Evolutionary conservation across 2,113 vertebrate genomes (phyloP), one percentile per base, ranked within the genome.

Genomic region (Dipodomys merriami): DNA sequence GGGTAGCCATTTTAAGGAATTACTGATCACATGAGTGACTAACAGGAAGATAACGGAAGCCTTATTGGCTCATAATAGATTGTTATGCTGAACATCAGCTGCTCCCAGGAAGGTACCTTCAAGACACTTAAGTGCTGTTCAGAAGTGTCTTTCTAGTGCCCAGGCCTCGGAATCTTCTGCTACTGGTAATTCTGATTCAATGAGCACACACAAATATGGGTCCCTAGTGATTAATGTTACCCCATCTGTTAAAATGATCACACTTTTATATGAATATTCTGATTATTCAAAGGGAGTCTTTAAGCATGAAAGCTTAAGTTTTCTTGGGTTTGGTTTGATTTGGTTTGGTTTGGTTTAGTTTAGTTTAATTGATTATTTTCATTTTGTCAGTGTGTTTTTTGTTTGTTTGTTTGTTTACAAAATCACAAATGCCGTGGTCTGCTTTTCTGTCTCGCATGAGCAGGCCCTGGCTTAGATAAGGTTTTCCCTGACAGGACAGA

Each of bases 301-400:
- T n/a, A 68, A 84, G 35, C 2, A 0, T 77, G 33, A 25, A 90
- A 46, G 20, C 62, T 39, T 39, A 39, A 39, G 39, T 39, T 39
- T 39, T 6, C 39, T 39, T 39, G 39, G 39, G 39, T 39, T 39
- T 39, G 35, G n/a, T 29, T 71, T 44, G 46, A 8, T 78, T 72
- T 65, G 33, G n/a, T 86, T 94, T 83, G 64, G 5, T 19, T 83
- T 84, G 30, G 30, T 95, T 94, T 95, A 77, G 20, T 57, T 57
- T 57, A 4, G 53, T 57, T 57, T 57, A 18, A 9, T 53, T 53
- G n/a, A 83, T 94, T 84, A 57, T 4, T 19, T 77, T 85, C 22
- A 30, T 95, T 94, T 95, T 78, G 20, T 71, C 44, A 84, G 49
- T 7, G 65, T 71, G 39, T 57, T 44, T 94, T 69, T 81, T 39